Conservation (phyloP, 2,113 vertebrate species). For the Sebastes schlegelii region DNA sequence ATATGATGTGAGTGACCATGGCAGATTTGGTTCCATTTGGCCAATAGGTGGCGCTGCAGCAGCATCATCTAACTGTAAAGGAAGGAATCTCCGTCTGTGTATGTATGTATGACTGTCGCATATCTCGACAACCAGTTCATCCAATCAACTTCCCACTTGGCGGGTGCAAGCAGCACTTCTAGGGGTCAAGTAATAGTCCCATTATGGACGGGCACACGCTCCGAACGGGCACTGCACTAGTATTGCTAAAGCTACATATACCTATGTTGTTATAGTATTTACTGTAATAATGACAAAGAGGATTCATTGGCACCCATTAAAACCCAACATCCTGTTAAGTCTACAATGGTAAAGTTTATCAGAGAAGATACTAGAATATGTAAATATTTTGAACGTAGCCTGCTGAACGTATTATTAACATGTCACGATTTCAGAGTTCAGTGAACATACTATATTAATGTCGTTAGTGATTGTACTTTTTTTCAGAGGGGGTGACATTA, state of each 20-base stretch:
- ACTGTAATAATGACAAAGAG: not conserved
- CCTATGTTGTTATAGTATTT: not conserved
- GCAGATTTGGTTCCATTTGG: too few relatives aligned
- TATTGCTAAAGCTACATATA: not conserved
- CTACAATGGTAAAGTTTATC: not conserved
- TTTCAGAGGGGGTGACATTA: constrained; percentile 39
- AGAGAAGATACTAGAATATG: not conserved
- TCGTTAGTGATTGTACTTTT: constrained; percentile 7
- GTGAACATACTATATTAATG: not conserved
- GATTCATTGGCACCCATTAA: not conserved
- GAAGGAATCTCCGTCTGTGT: too few relatives aligned
- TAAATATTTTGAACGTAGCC: not conserved
- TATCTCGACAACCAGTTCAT: too few relatives aligned
- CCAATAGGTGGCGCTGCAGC: too few relatives aligned
- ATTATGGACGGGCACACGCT: too few relatives aligned
- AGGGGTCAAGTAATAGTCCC: too few relatives aligned
- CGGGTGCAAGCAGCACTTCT: too few relatives aligned
- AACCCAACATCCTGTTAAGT: not conserved
- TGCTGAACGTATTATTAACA: not conserved
- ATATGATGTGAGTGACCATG: too few relatives aligned
- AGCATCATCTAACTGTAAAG: too few relatives aligned
- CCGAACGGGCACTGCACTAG: too few relatives aligned
- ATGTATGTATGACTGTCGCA: too few relatives aligned
- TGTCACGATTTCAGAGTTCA: not conserved
- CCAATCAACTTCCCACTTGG: too few relatives aligned